A percentile compares a stretch with the other conserved stretches of the same genome.
Conservation (phyloP, 1,140 invertebrate species). For the Neodiprion virginianus region DNA sequence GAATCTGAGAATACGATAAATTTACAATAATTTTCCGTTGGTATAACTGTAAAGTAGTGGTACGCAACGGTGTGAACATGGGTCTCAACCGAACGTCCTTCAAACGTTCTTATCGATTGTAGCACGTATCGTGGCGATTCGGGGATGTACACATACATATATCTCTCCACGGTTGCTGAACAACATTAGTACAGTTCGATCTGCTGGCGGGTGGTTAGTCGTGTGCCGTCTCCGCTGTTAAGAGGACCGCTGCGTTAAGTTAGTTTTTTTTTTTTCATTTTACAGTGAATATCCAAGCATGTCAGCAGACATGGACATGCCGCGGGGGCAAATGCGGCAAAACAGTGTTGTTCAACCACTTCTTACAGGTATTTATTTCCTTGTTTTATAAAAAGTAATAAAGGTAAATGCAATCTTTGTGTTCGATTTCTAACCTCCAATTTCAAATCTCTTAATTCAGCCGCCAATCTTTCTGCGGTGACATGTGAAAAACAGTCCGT, state of each 20-base stretch:
- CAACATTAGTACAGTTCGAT: conserved; percentile 34
- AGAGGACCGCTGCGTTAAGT: background rate
- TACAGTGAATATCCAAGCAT: conserved; percentile 24
- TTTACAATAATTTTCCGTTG: background rate
- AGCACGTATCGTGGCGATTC: background rate
- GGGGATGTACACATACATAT: conserved; percentile 19
- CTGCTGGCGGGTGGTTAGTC: conserved; percentile 11
- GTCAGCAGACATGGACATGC: conserved; percentile 34
- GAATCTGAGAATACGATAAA: too few relatives aligned
- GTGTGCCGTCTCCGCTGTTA: background rate
- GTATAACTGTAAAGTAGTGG: background rate
- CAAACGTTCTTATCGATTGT: conserved; percentile 49
- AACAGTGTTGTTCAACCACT: conserved; percentile 84
- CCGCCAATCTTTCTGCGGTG: too few relatives aligned
- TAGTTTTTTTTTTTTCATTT: background rate
- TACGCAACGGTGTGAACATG: background rate
- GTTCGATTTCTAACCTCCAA: background rate
- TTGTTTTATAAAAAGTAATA: too few relatives aligned
- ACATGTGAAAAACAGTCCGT: too few relatives aligned
- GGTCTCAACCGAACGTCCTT: conserved; percentile 34
- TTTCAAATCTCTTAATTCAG: background rate
- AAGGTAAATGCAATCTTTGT: too few relatives aligned
- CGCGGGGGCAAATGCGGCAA: conserved; percentile 65
- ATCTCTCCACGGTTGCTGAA: conserved; percentile 29
- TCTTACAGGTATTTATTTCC: conserved; percentile 69